phyloP scores from a whole-genome alignment of 1,140 invertebrate species.

The Adelges cooleyi region DNA sequence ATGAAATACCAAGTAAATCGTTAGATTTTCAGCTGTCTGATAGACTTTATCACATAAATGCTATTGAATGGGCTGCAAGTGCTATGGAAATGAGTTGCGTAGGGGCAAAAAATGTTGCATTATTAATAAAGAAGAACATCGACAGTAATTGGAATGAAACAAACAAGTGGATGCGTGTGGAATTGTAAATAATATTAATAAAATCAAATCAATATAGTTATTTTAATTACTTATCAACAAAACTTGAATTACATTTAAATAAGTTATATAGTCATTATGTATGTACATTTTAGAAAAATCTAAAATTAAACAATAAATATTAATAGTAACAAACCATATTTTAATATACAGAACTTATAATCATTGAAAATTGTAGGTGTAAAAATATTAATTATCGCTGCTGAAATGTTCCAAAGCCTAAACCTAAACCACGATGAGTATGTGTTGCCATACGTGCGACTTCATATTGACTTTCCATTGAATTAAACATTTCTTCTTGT shows the following conservation, averaged over 20 bases:
- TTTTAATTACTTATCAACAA: too few relatives aligned
- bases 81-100: slow-evolving; percentile 63
- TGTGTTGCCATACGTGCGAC: slow-evolving; percentile 85
- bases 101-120: slow-evolving; percentile 51
- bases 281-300: slow-evolving; percentile 13
- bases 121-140: slow-evolving; percentile 34
- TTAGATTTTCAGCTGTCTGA: slow-evolving; percentile 47
- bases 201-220: neutral
- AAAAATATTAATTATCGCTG: slow-evolving; percentile 25
- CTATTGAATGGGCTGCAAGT: slow-evolving; percentile 55
- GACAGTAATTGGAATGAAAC: neutral
- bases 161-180: neutral
- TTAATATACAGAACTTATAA: slow-evolving; percentile 7
- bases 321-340: slow-evolving; percentile 9
- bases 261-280: neutral
- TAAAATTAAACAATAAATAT: slow-evolving; percentile 5
- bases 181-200: neutral
- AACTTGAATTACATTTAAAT: too few relatives aligned
- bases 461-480: slow-evolving; percentile 89
- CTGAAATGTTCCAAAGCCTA: slow-evolving; percentile 54
- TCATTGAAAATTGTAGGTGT: neutral
- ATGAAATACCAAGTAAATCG: slow-evolving; percentile 38
- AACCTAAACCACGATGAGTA: slow-evolving; percentile 80
- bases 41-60: slow-evolving; percentile 51
- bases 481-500: slow-evolving; percentile 80